phyloP scores from a whole-genome alignment of 1,140 invertebrate genomes.

The Trachelipus rathkii region DNA sequence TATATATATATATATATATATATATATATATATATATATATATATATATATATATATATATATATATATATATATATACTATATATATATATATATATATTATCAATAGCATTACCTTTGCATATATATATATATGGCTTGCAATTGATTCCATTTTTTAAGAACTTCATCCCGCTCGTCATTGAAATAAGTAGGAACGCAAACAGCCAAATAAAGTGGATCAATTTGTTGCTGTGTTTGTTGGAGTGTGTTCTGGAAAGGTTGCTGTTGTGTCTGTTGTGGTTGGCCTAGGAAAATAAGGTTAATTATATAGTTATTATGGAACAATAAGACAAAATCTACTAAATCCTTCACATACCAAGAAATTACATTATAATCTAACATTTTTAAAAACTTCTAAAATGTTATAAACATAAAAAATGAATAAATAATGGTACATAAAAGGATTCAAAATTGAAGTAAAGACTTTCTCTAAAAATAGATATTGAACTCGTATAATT shows the following conservation, averaged over 20 bases:
- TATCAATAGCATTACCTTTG: conserved; percentile 55
- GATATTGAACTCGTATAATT: too few species aligned
- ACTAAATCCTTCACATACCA: not conserved
- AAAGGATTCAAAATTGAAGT: too few species aligned
- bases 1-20: too few species aligned
- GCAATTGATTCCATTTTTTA: conserved; percentile 88
- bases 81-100: too few species aligned
- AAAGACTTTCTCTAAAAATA: too few species aligned
- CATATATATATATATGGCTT: conserved; percentile 88
- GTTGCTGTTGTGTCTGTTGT: conserved; percentile 49
- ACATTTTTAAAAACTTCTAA: not conserved
- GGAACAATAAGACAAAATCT: not conserved
- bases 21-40: too few species aligned
- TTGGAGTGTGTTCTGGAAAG: conserved; percentile 58
- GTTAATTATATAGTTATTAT: not conserved
- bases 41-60: too few species aligned
- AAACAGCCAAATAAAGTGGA: conserved; percentile 69
- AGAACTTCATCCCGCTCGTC: conserved; percentile 88
- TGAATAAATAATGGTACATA: not conserved
- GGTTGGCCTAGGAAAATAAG: conserved; percentile 10
- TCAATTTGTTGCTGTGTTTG: conserved; percentile 55
- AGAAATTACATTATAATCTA: not conserved
- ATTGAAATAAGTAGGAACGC: conserved; percentile 79
- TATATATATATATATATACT: too few species aligned
- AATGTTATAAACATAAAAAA: not conserved